A percentile compares a stretch with the other conserved stretches of the same genome.
Evolutionary conservation across 1,140 invertebrate genomes (phyloP).

Genomic region (Holotrichia oblita): DNA sequence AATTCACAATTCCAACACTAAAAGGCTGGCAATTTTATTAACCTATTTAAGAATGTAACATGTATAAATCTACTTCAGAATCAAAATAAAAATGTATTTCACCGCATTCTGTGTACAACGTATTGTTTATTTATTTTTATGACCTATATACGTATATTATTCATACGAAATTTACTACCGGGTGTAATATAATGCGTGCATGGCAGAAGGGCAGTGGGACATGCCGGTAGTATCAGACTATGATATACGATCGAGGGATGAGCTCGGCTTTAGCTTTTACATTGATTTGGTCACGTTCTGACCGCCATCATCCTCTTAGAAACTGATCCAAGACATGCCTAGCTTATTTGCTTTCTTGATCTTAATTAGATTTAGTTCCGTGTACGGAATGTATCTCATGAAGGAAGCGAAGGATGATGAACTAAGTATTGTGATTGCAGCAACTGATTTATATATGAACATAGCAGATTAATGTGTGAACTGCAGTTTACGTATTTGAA

Average conservation of each 20-base stretch:
- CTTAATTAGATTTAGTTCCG: slow-evolving; percentile 29
- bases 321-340: slow-evolving; percentile 20
- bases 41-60: too few species aligned
- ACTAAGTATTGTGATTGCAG: too few species aligned
- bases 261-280: slow-evolving; percentile 41
- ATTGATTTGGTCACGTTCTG: slow-evolving; percentile 45
- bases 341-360: slow-evolving; percentile 31
- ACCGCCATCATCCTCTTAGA: slow-evolving; percentile 42
- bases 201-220: slow-evolving; percentile 34
- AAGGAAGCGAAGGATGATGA: background rate
- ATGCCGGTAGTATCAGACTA: slow-evolving; percentile 1
- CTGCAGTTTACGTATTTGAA: too few species aligned
- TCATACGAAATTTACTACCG: slow-evolving; percentile 14
- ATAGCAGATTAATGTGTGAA: too few species aligned
- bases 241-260: slow-evolving; percentile 42
- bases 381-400: background rate
- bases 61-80: too few species aligned
- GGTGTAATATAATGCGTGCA: slow-evolving; percentile 22
- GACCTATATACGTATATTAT: slow-evolving; percentile 20
- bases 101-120: background rate
- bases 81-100: background rate
- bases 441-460: background rate
- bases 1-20: too few species aligned
- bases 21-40: too few species aligned
- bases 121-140: slow-evolving; percentile 34